These are phyloP conservation scores for Todiramphus saurophagus DNA, from an alignment of 2,113 vertebrate genomes.

Conservation along the genomic window DNA sequence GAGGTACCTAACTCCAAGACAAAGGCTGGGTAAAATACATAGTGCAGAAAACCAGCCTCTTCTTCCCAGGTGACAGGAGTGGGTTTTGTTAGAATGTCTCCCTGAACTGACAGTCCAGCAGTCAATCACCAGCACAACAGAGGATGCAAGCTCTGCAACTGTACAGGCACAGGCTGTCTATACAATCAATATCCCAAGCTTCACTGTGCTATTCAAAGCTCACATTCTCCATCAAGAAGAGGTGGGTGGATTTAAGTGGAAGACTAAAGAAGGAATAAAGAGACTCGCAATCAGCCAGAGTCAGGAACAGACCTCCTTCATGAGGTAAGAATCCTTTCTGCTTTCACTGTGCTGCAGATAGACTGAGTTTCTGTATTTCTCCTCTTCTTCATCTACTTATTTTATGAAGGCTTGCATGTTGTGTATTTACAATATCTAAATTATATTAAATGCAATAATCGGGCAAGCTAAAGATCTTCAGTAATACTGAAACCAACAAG, in stretches of 20 bases:
- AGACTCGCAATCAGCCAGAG: neutral
- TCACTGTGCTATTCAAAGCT: neutral
- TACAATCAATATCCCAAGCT: neutral
- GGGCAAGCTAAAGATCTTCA: neutral
- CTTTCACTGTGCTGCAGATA: neutral
- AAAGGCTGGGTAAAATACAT: neutral
- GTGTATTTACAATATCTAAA: neutral
- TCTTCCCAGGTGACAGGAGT: neutral
- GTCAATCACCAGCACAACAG: neutral
- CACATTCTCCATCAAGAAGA: neutral
- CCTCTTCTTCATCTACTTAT: neutral
- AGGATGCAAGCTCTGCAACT: neutral
- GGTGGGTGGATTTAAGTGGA: neutral
- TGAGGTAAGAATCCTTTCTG: neutral
- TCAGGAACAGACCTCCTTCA: neutral
- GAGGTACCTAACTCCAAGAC: neutral
- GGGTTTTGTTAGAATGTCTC: neutral
- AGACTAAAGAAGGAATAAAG: neutral
- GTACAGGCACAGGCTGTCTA: neutral
- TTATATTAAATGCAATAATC: neutral
- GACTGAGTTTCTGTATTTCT: neutral
- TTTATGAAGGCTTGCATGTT: neutral
- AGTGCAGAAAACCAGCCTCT: neutral
- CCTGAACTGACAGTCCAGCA: neutral
- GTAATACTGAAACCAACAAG: neutral